Base-by-base conservation (phyloP, 2,113 vertebrate genomes). In the Brachypodius melanocephalos region DNA sequence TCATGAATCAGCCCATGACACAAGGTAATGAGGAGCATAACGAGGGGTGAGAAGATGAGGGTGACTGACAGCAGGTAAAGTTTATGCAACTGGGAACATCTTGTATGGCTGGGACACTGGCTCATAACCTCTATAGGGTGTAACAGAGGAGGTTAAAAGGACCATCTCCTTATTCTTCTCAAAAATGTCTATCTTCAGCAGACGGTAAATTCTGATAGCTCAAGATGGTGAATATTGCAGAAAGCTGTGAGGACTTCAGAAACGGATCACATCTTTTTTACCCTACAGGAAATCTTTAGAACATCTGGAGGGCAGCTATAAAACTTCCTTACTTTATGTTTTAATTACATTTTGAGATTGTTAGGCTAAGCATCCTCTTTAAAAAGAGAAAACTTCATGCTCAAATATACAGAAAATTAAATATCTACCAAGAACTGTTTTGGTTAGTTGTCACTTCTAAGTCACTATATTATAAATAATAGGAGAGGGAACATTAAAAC, bases 241-340 rank as follows among this genome's bases (percentile, higher is more conserved):
- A 88, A 88, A 80, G 43, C 34, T 6, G 2, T 24, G 17, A 90
- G 55, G 62, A 76, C 12, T 12, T 65, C 5, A 13, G 58, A 89
- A 90, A 74, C 26, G 80, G 71, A 85, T 77, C 72, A 90, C 31
- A 62, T 68, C 58, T 90, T 74, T 89, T 82, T 76, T 69, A 81
- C 40, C 82, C 95, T 87, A 80, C 73, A 96, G 91, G 94, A 96
- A 93, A 88, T 95, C 46, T 96, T 95, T 20, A 86, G 74, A 79
- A 96, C 97, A 97, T 98, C 94, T 97, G 97, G 95, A 88, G 68
- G 87, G 89, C 96, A 98, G 95, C 83, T 96, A 96, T 92, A 95
- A 97, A 84, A 45, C 93, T 71, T 91, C 91, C 51, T 63, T 94
- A 66, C 91, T 95, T 90, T 88, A 61, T 81, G 61, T 89, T 96